Base-by-base conservation (phyloP, 2,113 vertebrate species). In the Willisornis vidua region DNA sequence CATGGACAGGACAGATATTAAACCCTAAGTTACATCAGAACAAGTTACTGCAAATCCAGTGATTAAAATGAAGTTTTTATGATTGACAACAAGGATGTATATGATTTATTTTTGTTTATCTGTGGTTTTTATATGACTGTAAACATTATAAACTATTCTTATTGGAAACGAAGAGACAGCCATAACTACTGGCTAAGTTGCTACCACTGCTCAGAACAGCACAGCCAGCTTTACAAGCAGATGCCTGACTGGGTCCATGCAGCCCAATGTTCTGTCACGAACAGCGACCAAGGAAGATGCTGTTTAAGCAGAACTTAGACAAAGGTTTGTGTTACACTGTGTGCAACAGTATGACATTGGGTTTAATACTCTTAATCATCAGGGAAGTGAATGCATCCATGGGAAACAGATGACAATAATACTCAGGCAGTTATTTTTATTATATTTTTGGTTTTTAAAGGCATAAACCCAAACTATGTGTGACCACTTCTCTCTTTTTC, bases 391-490 rank as follows among this genome's bases (percentile, higher is more conserved):
- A 67, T 1, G 0, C 41, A 10, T 52, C 37, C 2, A 1, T 33
- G 31, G 20, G 73, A 87, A 85, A 58, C 10, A n/a, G 43, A 81
- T 65, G 10, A 37, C 13, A 54, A 24, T 46, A 49, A 57, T 58
- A 73, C 8, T 49, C 37, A 19, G 1, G 0, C 1, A 39, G 5
- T 51, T 58, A 5, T 19, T 87, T 8, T 31, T 14, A 10, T 6
- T 20, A 35, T 45, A n/a, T 68, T 43, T 37, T 66, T 16, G 7
- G 5, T 24, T 93, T 85, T 73, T 39, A 48, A 72, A 87, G 14
- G 3, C 25, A 28, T 51, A 52, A 62, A 6, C 15, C 25, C 4
- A 29, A 66, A n/a, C 23, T 74, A 26, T 25, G 4, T 80, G 31
- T 87, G 61, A 45, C 10, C 11, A 28, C 16, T 90, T 49, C 9